phyloP scores from a whole-genome alignment of 2,113 vertebrate species.

The Phaethornis superciliosus region DNA sequence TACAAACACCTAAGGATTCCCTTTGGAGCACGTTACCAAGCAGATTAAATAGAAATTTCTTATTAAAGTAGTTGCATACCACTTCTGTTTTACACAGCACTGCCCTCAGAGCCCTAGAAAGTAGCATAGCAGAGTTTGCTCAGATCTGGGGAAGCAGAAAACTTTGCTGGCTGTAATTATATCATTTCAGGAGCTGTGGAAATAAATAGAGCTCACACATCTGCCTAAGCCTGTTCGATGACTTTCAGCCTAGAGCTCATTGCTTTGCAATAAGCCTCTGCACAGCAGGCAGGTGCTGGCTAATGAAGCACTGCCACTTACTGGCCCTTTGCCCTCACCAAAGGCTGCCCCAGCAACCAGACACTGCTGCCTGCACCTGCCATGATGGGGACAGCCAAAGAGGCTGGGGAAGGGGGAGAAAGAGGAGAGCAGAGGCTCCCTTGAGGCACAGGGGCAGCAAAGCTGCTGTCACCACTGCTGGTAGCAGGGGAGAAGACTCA shows the following conservation, averaged over 20 bases:
- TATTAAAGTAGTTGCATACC: neutral
- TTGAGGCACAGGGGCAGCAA: neutral
- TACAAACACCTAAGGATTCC: neutral
- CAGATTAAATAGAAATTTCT: neutral
- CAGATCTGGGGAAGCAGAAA: neutral
- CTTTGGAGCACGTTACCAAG: neutral
- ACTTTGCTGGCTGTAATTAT: neutral
- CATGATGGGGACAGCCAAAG: fast-evolving
- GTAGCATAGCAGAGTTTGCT: neutral
- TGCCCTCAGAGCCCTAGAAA: neutral
- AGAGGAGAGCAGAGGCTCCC: fast-evolving
- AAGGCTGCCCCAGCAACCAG: neutral
- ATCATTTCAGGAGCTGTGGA: neutral
- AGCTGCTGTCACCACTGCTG: neutral
- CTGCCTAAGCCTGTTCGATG: neutral
- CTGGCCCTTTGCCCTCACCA: neutral
- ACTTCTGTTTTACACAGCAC: neutral
- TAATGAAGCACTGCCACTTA: neutral
- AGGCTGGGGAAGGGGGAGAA: fast-evolving
- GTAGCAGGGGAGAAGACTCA: neutral
- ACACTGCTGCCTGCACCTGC: neutral
- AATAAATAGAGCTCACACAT: neutral
- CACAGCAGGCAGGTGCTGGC: conserved; percentile 11
- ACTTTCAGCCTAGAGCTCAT: neutral
- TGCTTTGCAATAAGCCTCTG: neutral